Percentiles rank a stretch among this genome's conserved stretches.
These are phyloP conservation scores for Paedocypris sp. DNA, from an alignment of 2,113 vertebrate species.

Conservation along the genomic window DNA sequence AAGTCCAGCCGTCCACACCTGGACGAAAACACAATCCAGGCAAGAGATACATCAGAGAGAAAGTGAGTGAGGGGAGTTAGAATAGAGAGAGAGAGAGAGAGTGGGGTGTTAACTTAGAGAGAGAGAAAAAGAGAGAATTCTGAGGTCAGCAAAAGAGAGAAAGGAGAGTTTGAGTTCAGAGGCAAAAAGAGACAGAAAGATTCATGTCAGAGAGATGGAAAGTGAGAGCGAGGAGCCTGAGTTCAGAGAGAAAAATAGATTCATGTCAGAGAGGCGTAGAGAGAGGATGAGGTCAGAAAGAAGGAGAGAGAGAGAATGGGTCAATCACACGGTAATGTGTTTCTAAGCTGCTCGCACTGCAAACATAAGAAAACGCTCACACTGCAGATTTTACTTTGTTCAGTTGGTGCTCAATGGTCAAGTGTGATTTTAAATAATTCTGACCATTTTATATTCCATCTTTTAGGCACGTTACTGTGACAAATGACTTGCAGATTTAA, in stretches of 20 bases:
- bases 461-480: neutral
- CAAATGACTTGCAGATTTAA: neutral
- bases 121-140: conserved; percentile 61
- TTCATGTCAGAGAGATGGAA: too few relatives aligned
- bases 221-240: too few relatives aligned
- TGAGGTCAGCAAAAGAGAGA: conserved; percentile 39
- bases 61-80: too few relatives aligned
- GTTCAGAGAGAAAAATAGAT: conserved; percentile 63
- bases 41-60: too few relatives aligned
- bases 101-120: too few relatives aligned
- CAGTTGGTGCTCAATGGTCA: neutral
- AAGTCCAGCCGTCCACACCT: conserved; percentile 59
- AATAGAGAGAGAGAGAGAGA: too few relatives aligned
- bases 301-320: conserved; percentile 37
- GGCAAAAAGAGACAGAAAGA: too few relatives aligned
- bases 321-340: conserved; percentile 51
- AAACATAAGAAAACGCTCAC: conserved; percentile 12
- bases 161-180: conserved; percentile 48
- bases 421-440: conserved; percentile 11
- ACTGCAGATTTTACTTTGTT: conserved; percentile 1
- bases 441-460: conserved; percentile 11
- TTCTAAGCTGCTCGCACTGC: conserved; percentile 50
- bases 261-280: conserved; percentile 55
- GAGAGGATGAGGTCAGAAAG: too few relatives aligned
- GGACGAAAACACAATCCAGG: too few relatives aligned